A percentile compares a stretch with the other conserved stretches of the same genome.
These are phyloP conservation scores for Geothlypis trichas DNA, from an alignment of 2,113 vertebrate genomes.

Conservation along the genomic window DNA sequence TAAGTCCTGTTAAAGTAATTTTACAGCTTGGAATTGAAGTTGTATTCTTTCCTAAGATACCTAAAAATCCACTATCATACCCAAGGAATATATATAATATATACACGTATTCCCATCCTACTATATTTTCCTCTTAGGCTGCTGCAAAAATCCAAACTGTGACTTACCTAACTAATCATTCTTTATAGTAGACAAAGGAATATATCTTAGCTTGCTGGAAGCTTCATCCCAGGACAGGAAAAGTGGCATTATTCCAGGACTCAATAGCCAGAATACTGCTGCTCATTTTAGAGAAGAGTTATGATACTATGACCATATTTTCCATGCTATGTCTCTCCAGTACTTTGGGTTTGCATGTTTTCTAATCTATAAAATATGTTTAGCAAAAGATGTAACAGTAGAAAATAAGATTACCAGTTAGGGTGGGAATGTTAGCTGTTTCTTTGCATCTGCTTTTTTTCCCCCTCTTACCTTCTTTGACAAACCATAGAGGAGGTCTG, in stretches of 20 bases:
- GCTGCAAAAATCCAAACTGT: background rate
- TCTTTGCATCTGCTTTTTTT: background rate
- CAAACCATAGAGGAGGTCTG: background rate
- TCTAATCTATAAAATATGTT: background rate
- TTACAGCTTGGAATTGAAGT: background rate
- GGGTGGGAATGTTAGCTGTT: accelerated
- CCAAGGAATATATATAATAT: background rate
- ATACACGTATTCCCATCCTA: background rate
- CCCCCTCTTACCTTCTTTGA: background rate
- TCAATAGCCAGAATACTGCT: background rate
- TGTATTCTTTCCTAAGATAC: background rate
- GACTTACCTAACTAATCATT: background rate
- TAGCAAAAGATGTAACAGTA: background rate
- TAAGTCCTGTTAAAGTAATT: background rate
- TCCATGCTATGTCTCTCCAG: background rate
- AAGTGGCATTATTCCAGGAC: background rate
- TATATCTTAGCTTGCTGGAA: background rate
- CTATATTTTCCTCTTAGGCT: background rate
- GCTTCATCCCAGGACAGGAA: background rate
- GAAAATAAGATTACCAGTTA: background rate
- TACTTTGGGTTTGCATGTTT: background rate
- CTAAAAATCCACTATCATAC: background rate
- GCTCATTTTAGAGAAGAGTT: background rate
- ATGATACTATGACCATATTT: background rate
- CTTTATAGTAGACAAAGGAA: background rate